Base-by-base conservation (phyloP, 2,888 invertebrate species). In the Agrotis clavis region DNA sequence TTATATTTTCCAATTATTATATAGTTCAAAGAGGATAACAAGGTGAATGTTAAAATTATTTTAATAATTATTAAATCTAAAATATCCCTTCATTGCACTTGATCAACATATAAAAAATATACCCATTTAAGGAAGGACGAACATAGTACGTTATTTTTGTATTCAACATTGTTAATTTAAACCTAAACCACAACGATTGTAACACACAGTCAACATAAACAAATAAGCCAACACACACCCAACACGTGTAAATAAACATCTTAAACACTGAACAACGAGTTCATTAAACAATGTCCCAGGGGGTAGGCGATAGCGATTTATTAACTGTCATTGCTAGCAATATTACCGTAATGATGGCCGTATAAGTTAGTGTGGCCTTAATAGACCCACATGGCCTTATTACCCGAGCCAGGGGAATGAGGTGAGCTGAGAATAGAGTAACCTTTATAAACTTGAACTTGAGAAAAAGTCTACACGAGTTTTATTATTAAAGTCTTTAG, bases 311-410 rank as follows among this genome's bases (percentile, higher is more conserved):
- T n/a, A 62, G 61, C 64, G 79, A 75, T 71, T 65, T 93, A 94
- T 91, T 89, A 89, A 88, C 87, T 78, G 88, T 91, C 93, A 92
- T 93, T 94, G 81, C 64, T 35, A 84, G 92, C 90, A 91, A 92
- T 94, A 93, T 92, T 89, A 88, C 81, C 87, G 90, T 93, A 94
- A 94, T 94, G 93, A 91, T 87, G 88, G 89, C 89, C 89, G 84
- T 77, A 86, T 86, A 87, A 87, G 88, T 85, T 85, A 83, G 88
- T 90, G 89, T 88, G 86, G 80, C 77, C 45, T n/a, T 77, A 76
- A 83, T 72, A 77, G 48, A 81, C 68, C 14, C 53, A 18, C 59
- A 74, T 57, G 51, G 60, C 47, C 35, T n/a, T 57, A 57, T 57
- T 35, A 41, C 2, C 35, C 9, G 53, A 56, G 56, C 0, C 53